Percentiles rank a stretch among this genome's conserved stretches.
These are phyloP conservation scores for Petrocephalus schoutedeni DNA, from an alignment of 2,797 vertebrate species.

Conservation along the genomic window DNA sequence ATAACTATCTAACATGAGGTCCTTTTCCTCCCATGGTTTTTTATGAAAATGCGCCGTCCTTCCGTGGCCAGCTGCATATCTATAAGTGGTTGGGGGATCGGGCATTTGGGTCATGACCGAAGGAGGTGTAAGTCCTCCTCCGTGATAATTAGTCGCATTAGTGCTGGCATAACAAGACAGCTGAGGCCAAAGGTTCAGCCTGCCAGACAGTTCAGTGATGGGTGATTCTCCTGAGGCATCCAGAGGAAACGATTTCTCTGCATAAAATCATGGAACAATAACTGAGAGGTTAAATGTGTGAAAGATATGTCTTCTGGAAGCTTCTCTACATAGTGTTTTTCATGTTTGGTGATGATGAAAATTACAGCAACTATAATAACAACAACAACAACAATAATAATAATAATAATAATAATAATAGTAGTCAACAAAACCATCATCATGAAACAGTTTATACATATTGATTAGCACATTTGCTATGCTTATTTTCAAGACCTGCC, in stretches of 20 bases:
- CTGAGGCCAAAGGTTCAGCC: slow-evolving; percentile 8
- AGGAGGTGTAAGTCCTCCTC: neutral
- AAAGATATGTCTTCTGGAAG: neutral
- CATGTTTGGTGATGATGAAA: neutral
- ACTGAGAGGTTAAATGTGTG: neutral
- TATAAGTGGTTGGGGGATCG: neutral
- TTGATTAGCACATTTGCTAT: neutral
- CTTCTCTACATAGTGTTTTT: neutral
- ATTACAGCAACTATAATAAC: neutral
- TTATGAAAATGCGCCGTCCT: neutral
- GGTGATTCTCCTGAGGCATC: neutral
- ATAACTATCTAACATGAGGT: neutral
- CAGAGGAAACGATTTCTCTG: neutral
- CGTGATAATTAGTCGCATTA: neutral
- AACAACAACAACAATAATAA: neutral
- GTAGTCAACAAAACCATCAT: neutral
- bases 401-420: neutral
- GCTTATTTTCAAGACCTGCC: neutral
- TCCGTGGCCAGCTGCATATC: neutral
- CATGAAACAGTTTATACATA: neutral
- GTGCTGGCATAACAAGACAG: neutral
- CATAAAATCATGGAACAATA: neutral
- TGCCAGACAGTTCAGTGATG: neutral
- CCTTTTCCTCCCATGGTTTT: neutral
- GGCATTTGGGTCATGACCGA: neutral